These are phyloP conservation scores for Ammodramus savannarum DNA, from an alignment of 2,113 vertebrate species.

Conservation along the genomic window DNA sequence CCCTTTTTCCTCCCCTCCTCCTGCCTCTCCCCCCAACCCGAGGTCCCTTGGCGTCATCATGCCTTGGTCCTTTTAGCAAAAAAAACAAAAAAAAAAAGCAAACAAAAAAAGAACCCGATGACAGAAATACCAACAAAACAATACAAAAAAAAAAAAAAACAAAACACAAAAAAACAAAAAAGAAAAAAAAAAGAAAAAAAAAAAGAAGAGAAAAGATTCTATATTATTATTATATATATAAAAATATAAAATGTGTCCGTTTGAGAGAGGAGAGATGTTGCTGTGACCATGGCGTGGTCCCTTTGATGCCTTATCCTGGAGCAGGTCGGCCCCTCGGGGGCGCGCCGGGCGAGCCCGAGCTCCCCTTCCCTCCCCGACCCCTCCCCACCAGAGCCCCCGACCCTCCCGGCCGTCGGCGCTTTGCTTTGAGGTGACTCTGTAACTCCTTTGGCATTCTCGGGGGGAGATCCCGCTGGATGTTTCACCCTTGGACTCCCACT, in stretches of 20 bases:
- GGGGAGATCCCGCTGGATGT: not conserved
- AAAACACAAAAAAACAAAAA: not conserved
- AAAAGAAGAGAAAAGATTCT: constrained; percentile 58
- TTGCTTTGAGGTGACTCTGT: not conserved
- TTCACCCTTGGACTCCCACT: not conserved
- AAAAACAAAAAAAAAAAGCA: not conserved
- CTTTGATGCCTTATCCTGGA: constrained; percentile 72
- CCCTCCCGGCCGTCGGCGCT: not conserved
- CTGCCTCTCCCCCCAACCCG: not conserved
- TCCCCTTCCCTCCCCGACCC: not conserved
- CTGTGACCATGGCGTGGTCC: constrained; percentile 76
- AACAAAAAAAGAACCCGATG: too few species aligned
- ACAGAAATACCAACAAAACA: not conserved
- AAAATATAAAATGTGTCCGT: constrained; percentile 72
- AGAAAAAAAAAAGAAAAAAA: not conserved
- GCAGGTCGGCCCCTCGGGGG: not conserved
- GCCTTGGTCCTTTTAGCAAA: constrained; percentile 72
- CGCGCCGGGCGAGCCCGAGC: not conserved
- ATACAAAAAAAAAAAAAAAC: not conserved
- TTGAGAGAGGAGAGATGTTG: constrained; percentile 68
- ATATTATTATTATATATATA: constrained; percentile 75
- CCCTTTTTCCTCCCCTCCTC: not conserved
- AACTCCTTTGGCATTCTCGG: not conserved
- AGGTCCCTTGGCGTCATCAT: constrained; percentile 71
- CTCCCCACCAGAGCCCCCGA: not conserved